These are phyloP conservation scores for Alviniconcha strummeri DNA, from an alignment of 2,888 invertebrate species.

Conservation along the genomic window DNA sequence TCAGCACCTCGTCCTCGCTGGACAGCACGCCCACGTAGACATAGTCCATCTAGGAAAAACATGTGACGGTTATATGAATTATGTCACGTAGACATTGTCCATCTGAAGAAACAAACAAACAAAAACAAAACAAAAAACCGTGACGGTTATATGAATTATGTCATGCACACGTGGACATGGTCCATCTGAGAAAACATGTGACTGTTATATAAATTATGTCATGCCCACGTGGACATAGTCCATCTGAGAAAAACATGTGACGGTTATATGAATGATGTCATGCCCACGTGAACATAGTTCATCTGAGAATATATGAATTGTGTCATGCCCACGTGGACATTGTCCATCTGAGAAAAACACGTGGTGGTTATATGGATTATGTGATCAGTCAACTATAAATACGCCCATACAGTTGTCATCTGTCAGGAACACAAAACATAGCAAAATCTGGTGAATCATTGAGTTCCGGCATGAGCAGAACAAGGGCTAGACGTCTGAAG, in stretches of 20 bases:
- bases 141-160: no score
- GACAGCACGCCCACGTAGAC: slow-evolving; percentile 46
- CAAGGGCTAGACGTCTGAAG: no score
- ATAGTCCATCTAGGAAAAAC: slow-evolving; percentile 30
- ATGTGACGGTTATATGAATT: no score
- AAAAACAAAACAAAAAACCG: no score
- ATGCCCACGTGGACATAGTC: background rate
- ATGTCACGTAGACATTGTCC: no score
- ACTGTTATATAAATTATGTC: background rate
- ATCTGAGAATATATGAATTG: background rate
- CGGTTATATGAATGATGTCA: background rate
- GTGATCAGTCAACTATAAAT: no score
- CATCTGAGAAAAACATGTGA: background rate
- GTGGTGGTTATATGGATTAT: background rate
- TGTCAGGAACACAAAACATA: no score
- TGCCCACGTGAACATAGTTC: slow-evolving; percentile 23
- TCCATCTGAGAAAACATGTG: background rate
- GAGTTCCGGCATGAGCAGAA: no score
- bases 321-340: slow-evolving; percentile 45
- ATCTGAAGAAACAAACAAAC: no score
- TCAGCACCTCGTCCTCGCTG: slow-evolving; percentile 48
- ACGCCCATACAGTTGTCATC: no score
- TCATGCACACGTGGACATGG: background rate
- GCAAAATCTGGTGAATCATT: no score
- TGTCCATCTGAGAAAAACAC: slow-evolving; percentile 11